phyloP scores from a whole-genome alignment of 64 coral and sea anemone genomes.

The Astreopora myriophthalma region DNA sequence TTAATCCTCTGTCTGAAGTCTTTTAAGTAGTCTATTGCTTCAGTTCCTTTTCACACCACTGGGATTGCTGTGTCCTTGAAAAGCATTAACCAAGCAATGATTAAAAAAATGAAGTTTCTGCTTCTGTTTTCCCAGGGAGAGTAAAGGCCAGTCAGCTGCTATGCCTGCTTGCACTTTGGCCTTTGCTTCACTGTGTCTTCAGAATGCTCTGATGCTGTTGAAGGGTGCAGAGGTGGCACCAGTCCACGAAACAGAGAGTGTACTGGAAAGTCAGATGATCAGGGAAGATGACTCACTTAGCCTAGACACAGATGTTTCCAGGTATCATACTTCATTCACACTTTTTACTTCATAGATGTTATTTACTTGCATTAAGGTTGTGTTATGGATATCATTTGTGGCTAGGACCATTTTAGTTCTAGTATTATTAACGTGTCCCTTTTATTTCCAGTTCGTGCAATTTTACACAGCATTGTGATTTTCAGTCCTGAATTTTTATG shows the following conservation, averaged over 20 bases:
- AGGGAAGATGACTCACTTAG: conserved; percentile 63
- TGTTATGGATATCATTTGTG: no score
- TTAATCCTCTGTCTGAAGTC: no score
- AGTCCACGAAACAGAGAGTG: conserved; percentile 47
- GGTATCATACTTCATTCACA: neutral
- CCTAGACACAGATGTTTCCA: conserved; percentile 41
- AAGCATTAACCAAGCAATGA: neutral
- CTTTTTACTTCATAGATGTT: no score
- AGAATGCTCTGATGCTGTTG: conserved; percentile 87
- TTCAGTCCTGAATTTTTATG: no score
- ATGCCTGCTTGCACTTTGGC: conserved; percentile 93
- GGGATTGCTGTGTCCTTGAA: no score
- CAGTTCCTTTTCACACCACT: no score
- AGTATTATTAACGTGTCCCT: no score
- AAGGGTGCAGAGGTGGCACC: conserved; percentile 41
- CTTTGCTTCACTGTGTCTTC: conserved; percentile 89
- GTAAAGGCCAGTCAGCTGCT: conserved; percentile 76
- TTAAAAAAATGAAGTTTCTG: neutral
- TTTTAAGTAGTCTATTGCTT: no score
- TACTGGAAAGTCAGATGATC: conserved; percentile 50
- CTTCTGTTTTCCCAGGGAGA: neutral
- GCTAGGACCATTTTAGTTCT: no score
- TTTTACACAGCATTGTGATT: no score
- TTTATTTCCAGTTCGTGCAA: no score
- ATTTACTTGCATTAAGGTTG: no score